Evolutionary conservation across 2,113 vertebrate species (phyloP).

Genomic region (Bungarus multicinctus): DNA sequence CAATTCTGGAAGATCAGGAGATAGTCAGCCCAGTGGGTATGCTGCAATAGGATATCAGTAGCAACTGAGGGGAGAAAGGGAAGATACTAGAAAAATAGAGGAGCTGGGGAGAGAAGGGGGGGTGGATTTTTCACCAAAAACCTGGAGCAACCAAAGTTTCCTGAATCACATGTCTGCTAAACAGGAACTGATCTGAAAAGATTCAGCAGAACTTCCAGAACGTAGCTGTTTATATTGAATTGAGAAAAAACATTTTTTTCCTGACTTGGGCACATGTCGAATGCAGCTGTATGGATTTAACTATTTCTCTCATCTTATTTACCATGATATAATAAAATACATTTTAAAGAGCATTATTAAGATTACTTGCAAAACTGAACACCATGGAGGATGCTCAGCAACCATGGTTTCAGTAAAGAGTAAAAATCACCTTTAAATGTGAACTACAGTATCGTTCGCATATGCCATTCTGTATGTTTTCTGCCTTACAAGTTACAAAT

Average conservation of each 20-base stretch:
- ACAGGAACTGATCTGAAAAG: background rate
- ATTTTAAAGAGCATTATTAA: background rate
- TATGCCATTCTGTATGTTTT: background rate
- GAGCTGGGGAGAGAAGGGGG: background rate
- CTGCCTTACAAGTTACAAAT: background rate
- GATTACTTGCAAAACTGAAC: background rate
- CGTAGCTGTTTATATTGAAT: background rate
- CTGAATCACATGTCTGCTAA: background rate
- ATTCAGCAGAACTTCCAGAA: background rate
- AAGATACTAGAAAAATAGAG: background rate
- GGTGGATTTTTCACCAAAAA: background rate
- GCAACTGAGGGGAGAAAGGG: background rate
- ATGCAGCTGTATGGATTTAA: background rate
- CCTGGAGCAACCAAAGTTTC: background rate
- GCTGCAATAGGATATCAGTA: background rate
- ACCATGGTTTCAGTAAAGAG: background rate
- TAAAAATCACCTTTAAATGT: background rate
- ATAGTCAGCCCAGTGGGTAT: background rate
- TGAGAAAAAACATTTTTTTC: background rate
- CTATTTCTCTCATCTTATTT: background rate
- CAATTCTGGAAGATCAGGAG: background rate
- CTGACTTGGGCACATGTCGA: background rate
- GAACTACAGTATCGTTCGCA: background rate
- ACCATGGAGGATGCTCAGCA: background rate
- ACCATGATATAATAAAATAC: background rate